phyloP scores from a whole-genome alignment of 2,113 vertebrate genomes.

The Neopipo cinnamomea region DNA sequence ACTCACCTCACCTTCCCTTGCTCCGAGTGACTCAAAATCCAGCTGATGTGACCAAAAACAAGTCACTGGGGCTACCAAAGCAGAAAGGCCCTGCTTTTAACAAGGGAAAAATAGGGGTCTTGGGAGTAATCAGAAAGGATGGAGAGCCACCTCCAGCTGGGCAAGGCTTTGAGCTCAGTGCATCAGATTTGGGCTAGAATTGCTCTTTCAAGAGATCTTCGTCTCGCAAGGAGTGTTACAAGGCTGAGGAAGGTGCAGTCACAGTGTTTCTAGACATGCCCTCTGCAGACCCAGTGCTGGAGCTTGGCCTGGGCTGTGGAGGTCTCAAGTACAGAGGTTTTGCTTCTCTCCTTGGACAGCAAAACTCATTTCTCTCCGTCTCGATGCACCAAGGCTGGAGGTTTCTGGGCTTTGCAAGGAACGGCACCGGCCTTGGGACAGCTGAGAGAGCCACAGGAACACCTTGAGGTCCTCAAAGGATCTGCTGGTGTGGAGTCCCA shows the following conservation, averaged over 20 bases:
- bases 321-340: not conserved
- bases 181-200: not conserved
- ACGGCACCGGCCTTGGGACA: not conserved
- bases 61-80: not conserved
- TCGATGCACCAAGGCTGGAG: not conserved
- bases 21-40: not conserved
- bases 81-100: not conserved
- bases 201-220: not conserved
- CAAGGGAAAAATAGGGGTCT: not conserved
- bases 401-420: not conserved
- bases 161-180: not conserved
- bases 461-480: not conserved
- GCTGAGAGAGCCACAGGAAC: not conserved
- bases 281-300: not conserved
- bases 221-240: not conserved
- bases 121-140: not conserved
- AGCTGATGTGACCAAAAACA: not conserved
- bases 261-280: fast-evolving
- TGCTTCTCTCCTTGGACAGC: not conserved
- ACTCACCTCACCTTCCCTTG: not conserved
- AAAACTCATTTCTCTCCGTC: not conserved
- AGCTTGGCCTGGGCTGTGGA: fast-evolving
- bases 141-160: not conserved
- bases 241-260: not conserved
- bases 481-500: not conserved